A percentile compares a stretch with the other conserved stretches of the same genome.
These are phyloP conservation scores for Oryzias melastigma DNA, from an alignment of 2,113 vertebrate species.

Conservation along the genomic window DNA sequence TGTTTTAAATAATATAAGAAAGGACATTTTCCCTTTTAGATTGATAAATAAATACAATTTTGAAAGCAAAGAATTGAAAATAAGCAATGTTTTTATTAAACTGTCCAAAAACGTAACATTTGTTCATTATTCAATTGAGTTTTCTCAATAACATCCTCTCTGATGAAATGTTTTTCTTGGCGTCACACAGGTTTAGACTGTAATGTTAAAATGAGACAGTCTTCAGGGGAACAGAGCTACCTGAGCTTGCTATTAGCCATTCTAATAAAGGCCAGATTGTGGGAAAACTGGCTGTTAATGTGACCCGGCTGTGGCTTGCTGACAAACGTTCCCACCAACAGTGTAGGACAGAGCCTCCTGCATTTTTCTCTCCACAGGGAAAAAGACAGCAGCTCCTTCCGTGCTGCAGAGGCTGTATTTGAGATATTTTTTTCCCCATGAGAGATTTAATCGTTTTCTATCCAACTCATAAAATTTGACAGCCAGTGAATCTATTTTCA, in stretches of 20 bases:
- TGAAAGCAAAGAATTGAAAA: slow-evolving; percentile 12
- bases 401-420: slow-evolving; percentile 58
- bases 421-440: slow-evolving; percentile 58
- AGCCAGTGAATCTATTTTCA: slow-evolving; percentile 52
- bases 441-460: slow-evolving; percentile 62
- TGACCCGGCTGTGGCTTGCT: slow-evolving; percentile 68
- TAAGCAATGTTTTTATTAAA: slow-evolving; percentile 17
- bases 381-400: slow-evolving; percentile 60
- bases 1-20: slow-evolving; percentile 30
- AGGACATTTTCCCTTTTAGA: not conserved
- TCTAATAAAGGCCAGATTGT: slow-evolving; percentile 81
- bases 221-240: slow-evolving; percentile 70
- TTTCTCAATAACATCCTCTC: slow-evolving; percentile 42
- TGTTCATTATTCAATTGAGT: slow-evolving; percentile 18
- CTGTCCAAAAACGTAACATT: slow-evolving; percentile 12
- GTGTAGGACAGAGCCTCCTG: slow-evolving; percentile 63
- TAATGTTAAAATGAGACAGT: slow-evolving; percentile 59
- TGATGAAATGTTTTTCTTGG: slow-evolving; percentile 52
- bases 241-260: slow-evolving; percentile 69
- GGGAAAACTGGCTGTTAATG: slow-evolving; percentile 75
- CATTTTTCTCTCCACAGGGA: slow-evolving; percentile 73
- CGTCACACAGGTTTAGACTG: slow-evolving; percentile 48
- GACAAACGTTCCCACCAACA: slow-evolving; percentile 73
- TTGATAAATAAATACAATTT: not conserved
- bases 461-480: slow-evolving; percentile 56